Evolutionary conservation across 2,113 vertebrate genomes (phyloP).

Genomic region (human (Homo sapiens)): GRCh38 chr5:35523501-35524000

Average conservation of each 20-base stretch:
- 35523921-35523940: not conserved
- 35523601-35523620: not conserved
- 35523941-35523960: not conserved
- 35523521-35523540: not conserved
- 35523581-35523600: not conserved
- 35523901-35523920: not conserved
- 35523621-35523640: not conserved
- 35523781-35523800: not conserved
- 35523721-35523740: not conserved
- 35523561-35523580: not conserved
- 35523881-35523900: not conserved
- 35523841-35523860: not conserved
- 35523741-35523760: not conserved
- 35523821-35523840: not conserved
- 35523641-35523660: not conserved
- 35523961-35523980: not conserved
- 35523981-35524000: not conserved
- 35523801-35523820: not conserved
- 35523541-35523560: not conserved
- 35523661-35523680: not conserved
- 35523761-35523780: not conserved
- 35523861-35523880: not conserved
- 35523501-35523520: not conserved
- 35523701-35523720: not conserved
- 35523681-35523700: not conserved